phyloP scores from a whole-genome alignment of 2,797 vertebrate genomes.

The Apogon hyalosoma region DNA sequence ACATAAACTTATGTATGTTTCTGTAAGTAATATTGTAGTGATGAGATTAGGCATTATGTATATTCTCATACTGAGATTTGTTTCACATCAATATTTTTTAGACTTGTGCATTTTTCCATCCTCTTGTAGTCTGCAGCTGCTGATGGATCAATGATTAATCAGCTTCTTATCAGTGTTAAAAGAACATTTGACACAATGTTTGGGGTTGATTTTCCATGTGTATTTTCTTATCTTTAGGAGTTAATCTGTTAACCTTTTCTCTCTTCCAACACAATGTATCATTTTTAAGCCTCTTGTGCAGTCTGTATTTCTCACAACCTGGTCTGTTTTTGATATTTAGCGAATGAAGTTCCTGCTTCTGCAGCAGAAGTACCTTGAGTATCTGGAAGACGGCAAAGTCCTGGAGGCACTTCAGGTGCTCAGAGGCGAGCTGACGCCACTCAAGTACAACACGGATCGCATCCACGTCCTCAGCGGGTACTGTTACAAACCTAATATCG shows the following conservation, averaged over 20 bases:
- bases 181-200: background rate
- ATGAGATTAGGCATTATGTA: background rate
- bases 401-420: slow-evolving; percentile 98
- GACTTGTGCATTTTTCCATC: background rate
- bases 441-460: slow-evolving; percentile 98
- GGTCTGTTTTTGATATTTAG: slow-evolving; percentile 71
- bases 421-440: slow-evolving; percentile 95
- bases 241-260: background rate
- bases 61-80: too few species aligned
- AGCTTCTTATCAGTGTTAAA: slow-evolving; percentile 8
- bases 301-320: background rate
- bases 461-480: slow-evolving; percentile 99
- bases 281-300: slow-evolving; percentile 4
- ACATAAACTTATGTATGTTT: background rate
- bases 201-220: slow-evolving; percentile 6
- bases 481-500: slow-evolving; percentile 35
- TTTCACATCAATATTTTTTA: too few species aligned
- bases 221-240: slow-evolving; percentile 5
- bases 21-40: slow-evolving; percentile 21
- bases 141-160: slow-evolving; percentile 11
- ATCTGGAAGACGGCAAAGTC: slow-evolving; percentile 98
- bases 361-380: slow-evolving; percentile 99
- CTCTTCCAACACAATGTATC: background rate
- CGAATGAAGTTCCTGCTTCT: slow-evolving; percentile 99
- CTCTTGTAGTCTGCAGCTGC: background rate